phyloP scores from a whole-genome alignment of 2,113 vertebrate genomes.

The Halichoeres trimaculatus region DNA sequence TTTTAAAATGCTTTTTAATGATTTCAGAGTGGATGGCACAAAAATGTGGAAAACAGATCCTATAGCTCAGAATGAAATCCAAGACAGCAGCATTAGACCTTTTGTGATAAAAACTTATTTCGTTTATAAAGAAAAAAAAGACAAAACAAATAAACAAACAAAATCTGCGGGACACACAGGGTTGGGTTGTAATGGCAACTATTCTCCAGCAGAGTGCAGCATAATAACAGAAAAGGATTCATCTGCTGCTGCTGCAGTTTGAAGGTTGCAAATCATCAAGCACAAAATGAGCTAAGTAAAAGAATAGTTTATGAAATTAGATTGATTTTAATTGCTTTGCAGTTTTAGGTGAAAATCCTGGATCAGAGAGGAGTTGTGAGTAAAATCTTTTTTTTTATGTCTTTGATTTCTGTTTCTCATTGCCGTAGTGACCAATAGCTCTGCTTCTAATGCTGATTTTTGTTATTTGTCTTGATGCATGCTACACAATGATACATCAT shows the following conservation, averaged over 20 bases:
- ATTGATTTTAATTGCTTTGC: background rate
- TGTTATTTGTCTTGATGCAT: conserved; percentile 8
- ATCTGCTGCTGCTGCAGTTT: background rate
- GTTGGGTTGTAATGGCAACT: background rate
- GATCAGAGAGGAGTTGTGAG: background rate
- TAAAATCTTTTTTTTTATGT: background rate
- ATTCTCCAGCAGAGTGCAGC: conserved; percentile 37
- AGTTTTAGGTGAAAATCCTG: background rate
- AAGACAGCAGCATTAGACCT: no score
- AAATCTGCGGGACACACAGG: no score
- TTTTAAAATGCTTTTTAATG: no score
- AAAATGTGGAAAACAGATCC: no score
- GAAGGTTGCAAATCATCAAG: background rate
- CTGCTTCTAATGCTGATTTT: conserved; percentile 28
- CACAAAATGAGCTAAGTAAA: background rate
- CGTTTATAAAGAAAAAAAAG: no score
- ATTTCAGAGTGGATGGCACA: no score
- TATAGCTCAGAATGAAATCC: no score
- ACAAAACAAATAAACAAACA: no score
- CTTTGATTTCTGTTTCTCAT: background rate
- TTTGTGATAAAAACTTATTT: no score
- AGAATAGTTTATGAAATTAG: background rate
- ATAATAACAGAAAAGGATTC: background rate
- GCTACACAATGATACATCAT: conserved; percentile 40
- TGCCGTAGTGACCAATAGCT: background rate